Evolutionary conservation across 1,140 invertebrate species (phyloP).

Genomic region (Spodoptera frugiperda): DNA sequence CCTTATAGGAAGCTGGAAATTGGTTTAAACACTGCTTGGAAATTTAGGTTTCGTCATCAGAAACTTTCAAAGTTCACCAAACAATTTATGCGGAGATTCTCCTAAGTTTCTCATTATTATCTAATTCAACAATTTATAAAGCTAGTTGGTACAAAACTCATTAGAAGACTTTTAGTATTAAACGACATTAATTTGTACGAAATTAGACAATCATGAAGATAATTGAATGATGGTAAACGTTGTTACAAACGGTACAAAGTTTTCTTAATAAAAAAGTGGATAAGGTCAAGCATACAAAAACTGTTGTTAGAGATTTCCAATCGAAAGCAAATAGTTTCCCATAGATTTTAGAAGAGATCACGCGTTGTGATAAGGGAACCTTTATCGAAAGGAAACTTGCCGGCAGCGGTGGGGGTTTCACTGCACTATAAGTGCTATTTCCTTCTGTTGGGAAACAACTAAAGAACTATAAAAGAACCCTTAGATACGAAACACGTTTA

Average conservation of each 20-base stretch:
- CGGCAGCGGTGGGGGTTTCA: slow-evolving; percentile 13
- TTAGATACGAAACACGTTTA: slow-evolving; percentile 36
- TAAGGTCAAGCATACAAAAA: not conserved
- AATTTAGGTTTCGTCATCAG: no score
- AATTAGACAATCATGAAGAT: no score
- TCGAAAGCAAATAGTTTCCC: slow-evolving; percentile 22
- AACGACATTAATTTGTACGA: no score
- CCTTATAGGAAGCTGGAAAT: not conserved
- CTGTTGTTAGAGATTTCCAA: not conserved
- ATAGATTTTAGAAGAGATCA: slow-evolving; percentile 38
- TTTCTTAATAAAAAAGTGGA: not conserved
- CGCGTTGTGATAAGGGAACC: slow-evolving; percentile 28
- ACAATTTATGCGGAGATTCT: no score
- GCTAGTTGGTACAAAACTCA: no score
- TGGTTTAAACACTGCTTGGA: no score
- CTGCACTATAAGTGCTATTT: slow-evolving; percentile 31
- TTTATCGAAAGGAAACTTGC: slow-evolving; percentile 25
- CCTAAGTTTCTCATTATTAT: no score
- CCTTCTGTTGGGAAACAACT: slow-evolving; percentile 35
- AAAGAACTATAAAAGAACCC: slow-evolving; percentile 31
- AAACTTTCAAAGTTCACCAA: no score
- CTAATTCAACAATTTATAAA: no score
- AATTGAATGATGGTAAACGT: no score
- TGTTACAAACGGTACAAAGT: no score
- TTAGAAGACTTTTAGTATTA: no score